These are phyloP conservation scores for Dendrophyllia cribrosa DNA, from an alignment of 64 coral and sea anemone genomes.

Conservation along the genomic window DNA sequence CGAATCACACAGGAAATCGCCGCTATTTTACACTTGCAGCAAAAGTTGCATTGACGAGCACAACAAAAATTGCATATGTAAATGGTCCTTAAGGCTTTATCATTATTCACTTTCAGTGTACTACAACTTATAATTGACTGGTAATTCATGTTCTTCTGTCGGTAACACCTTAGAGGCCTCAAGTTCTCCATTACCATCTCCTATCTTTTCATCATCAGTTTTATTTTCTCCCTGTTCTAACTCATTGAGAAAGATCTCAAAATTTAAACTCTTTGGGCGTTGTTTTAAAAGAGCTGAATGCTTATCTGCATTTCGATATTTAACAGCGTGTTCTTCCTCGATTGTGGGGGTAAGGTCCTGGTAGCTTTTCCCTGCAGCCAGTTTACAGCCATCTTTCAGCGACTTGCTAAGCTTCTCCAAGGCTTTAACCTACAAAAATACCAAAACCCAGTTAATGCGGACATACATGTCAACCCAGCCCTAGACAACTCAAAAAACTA, in stretches of 20 bases:
- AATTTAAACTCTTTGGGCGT: constrained; percentile 69
- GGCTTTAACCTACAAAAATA: constrained; percentile 56
- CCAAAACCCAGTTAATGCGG: background rate
- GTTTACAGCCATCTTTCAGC: constrained; percentile 8
- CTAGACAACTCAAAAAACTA: too few relatives aligned
- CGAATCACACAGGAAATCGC: too few relatives aligned
- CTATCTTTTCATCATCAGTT: constrained; percentile 64
- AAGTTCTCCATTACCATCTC: background rate
- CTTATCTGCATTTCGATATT: background rate
- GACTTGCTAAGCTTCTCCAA: constrained; percentile 75
- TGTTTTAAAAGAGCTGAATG: background rate
- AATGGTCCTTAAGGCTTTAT: too few relatives aligned
- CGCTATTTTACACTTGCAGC: too few relatives aligned
- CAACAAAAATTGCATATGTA: too few relatives aligned
- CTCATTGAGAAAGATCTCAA: constrained; percentile 50
- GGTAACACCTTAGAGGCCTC: background rate
- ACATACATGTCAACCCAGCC: background rate
- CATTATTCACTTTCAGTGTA: too few relatives aligned
- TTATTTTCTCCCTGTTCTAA: constrained; percentile 36
- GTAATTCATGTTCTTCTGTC: constrained; percentile 2
- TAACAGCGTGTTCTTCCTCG: constrained; percentile 6
- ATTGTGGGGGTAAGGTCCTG: constrained; percentile 41
- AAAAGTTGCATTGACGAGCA: too few relatives aligned
- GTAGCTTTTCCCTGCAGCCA: constrained; percentile 33
- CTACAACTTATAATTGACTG: too few relatives aligned